phyloP scores from a whole-genome alignment of 2,797 vertebrate species.

The Monodelphis domestica region DNA sequence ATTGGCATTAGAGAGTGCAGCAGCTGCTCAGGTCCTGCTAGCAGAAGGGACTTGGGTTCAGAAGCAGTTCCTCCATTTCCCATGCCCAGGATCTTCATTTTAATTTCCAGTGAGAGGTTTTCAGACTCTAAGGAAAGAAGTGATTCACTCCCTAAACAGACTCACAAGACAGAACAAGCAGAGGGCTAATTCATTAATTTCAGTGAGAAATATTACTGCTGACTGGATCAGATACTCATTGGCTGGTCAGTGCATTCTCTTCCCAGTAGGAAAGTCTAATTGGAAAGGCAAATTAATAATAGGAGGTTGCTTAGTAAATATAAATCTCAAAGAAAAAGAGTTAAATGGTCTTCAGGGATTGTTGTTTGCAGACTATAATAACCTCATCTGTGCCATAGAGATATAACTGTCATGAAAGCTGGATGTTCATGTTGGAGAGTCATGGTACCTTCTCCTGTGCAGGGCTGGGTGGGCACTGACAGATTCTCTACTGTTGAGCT shows the following conservation, averaged over 20 bases:
- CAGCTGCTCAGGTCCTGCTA: neutral
- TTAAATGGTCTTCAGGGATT: neutral
- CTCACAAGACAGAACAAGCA: neutral
- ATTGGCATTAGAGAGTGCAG: neutral
- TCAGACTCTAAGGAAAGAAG: neutral
- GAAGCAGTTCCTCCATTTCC: neutral
- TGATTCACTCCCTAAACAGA: neutral
- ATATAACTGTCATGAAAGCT: neutral
- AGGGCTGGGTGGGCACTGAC: neutral
- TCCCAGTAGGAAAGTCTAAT: constrained; percentile 52
- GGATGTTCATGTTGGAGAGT: neutral
- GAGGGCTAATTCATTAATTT: neutral
- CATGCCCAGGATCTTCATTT: neutral
- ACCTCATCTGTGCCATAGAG: neutral
- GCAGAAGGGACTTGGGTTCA: neutral
- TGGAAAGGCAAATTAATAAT: constrained; percentile 63
- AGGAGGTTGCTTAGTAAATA: constrained; percentile 41
- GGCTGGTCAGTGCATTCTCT: constrained; percentile 46
- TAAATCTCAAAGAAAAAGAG: neutral
- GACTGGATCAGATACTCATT: constrained; percentile 54
- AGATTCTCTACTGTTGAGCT: neutral
- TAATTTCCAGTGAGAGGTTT: neutral
- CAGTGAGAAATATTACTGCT: constrained; percentile 39
- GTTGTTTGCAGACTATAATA: neutral
- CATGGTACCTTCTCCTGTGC: neutral